Evolutionary conservation across 1,140 invertebrate species (phyloP).

Genomic region (Eurosta solidaginis): DNA sequence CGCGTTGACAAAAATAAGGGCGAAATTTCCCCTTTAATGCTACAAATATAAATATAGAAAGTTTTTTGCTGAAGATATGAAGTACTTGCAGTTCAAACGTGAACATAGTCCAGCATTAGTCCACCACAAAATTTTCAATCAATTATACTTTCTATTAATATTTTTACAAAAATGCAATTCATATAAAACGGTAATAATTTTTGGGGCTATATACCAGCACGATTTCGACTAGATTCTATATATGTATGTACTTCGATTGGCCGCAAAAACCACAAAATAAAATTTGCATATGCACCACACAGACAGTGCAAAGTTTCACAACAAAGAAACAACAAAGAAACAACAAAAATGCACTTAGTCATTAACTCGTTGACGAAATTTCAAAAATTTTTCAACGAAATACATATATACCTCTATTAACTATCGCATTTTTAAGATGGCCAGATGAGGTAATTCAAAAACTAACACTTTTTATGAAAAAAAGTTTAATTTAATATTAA

Average conservation of each 20-base stretch:
- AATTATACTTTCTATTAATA: background rate
- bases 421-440: too few relatives aligned
- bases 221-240: background rate
- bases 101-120: background rate
- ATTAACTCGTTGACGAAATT: background rate
- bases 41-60: too few relatives aligned
- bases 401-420: too few relatives aligned
- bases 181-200: too few relatives aligned
- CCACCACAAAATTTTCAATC: background rate
- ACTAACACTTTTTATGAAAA: too few relatives aligned
- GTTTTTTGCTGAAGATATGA: background rate
- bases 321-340: background rate
- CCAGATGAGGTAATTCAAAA: too few relatives aligned
- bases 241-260: background rate
- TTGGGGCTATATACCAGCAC: background rate
- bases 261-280: background rate
- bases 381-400: background rate
- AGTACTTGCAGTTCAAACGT: background rate
- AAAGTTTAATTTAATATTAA: too few relatives aligned
- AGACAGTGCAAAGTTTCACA: background rate
- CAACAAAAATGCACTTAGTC: background rate
- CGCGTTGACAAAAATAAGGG: too few relatives aligned
- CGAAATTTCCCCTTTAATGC: too few relatives aligned
- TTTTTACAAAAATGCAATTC: too few relatives aligned
- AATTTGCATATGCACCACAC: background rate